Evolutionary conservation across 2,113 vertebrate genomes (phyloP).

Genomic region (Mesoclemmys tuberculata): DNA sequence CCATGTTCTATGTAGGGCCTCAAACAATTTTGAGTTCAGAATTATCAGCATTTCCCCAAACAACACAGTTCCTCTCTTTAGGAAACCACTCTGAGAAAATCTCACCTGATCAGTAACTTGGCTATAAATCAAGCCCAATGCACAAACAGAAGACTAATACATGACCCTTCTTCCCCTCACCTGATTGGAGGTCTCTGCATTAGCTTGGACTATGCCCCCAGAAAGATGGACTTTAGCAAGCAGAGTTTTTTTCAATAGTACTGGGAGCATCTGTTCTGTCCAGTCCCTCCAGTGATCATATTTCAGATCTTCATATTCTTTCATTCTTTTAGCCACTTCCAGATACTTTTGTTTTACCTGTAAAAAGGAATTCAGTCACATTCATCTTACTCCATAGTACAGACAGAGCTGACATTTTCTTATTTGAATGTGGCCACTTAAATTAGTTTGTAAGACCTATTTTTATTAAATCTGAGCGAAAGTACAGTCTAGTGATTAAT

Average conservation of each 20-base stretch:
- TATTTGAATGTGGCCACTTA: neutral
- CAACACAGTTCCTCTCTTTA: neutral
- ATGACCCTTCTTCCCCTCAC: slow-evolving; percentile 45
- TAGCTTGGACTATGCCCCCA: neutral
- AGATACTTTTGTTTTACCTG: slow-evolving; percentile 87
- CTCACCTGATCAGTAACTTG: neutral
- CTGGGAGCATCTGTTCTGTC: slow-evolving; percentile 75
- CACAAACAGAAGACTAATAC: neutral
- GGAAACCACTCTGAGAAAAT: neutral
- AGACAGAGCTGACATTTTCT: neutral
- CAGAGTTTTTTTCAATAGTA: slow-evolving; percentile 83
- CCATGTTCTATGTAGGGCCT: neutral
- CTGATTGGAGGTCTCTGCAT: slow-evolving; percentile 3
- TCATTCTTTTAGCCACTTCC: slow-evolving; percentile 81
- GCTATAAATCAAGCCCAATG: neutral
- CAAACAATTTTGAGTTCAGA: neutral
- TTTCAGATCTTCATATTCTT: slow-evolving; percentile 83
- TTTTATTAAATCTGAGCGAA: neutral
- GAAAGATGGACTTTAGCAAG: slow-evolving; percentile 63
- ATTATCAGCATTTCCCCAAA: neutral
- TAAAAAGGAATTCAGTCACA: neutral
- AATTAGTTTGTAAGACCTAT: neutral
- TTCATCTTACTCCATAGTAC: neutral
- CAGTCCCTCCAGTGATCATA: slow-evolving; percentile 79
- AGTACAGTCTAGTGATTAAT: neutral